Evolutionary conservation across 23 tunicate species (phyloP), one percentile per base, ranked within the genome.

Genomic region (Styela clava): DNA sequence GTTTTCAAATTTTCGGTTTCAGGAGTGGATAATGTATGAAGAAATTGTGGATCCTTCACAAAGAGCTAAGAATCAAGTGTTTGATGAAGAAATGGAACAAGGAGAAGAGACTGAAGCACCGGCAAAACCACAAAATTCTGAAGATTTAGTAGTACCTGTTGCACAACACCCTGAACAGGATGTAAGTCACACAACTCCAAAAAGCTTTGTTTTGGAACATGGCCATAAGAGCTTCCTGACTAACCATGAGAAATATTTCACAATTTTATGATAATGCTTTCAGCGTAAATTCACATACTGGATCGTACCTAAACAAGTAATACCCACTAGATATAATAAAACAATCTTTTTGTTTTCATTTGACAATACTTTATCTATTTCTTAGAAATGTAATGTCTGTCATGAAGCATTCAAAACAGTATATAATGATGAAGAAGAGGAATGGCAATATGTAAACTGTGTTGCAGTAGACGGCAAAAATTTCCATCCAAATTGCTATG

Each of bases 1-100:
- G n/a, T n/a, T n/a, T n/a, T n/a, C n/a, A n/a, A n/a, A n/a, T n/a
- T n/a, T n/a, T n/a, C n/a, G n/a, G n/a, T 44, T 68, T 25, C 37
- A 92, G 98, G 94, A 93, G 9, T 93, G 98, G 98, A 93, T 93
- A 23, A 79, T 84, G 73, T 85, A 65, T 31, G 98, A 93, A 78
- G 94, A 93, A 62, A 78, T 85, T 37, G 81, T 25, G 7, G 81
- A 76, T 76, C 81, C 81, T 0, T 20, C 64, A 0, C 80, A 35
- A n/a, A 52, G 81, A 27, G 81, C 56, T 18, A 79, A 86, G 61
- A 85, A 72, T 51, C 35, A 82, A n/a, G 74, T 83, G 68, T 72
- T 77, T 68, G 88, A 83, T n/a, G 86, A 79, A 25, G 81, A 52
- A 19, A 21, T 19, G n/a, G 78, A 34, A 7, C 56, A 44, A 44